Percentiles rank a stretch among this genome's conserved stretches.
phyloP scores from a whole-genome alignment of 2,888 invertebrate species.

The Alsophila aescularia region DNA sequence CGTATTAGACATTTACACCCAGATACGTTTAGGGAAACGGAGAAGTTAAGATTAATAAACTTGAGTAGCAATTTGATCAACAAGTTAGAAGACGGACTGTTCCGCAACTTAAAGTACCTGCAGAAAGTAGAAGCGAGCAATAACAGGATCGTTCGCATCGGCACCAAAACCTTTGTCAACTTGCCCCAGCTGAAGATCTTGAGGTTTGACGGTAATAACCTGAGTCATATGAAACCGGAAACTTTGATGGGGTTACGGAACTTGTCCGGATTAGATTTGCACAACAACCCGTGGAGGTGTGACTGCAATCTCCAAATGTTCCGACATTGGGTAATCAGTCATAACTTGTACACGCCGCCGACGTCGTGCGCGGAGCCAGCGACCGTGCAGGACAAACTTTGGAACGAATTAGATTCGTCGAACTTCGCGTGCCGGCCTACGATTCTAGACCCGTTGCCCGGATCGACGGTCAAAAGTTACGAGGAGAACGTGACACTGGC shows the following conservation, averaged over 20 bases:
- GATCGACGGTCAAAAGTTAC: conserved; percentile 86
- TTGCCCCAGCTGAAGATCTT: conserved; percentile 88
- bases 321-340: conserved; percentile 89
- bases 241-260: conserved; percentile 88
- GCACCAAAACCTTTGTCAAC: conserved; percentile 88
- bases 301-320: conserved; percentile 93
- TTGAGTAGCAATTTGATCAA: conserved; percentile 91
- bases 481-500: conserved; percentile 89
- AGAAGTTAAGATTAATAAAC: conserved; percentile 88
- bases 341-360: conserved; percentile 90
- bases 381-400: conserved; percentile 87
- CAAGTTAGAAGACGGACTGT: conserved; percentile 89
- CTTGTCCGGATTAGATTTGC: conserved; percentile 89
- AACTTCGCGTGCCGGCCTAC: conserved; percentile 94
- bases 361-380: conserved; percentile 90
- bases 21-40: conserved; percentile 89
- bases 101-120: conserved; percentile 89
- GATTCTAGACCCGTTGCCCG: conserved; percentile 87
- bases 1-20: conserved; percentile 87
- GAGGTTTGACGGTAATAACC: conserved; percentile 90
- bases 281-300: conserved; percentile 95
- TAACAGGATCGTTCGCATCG: conserved; percentile 89
- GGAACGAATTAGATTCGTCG: conserved; percentile 89
- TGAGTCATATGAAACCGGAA: conserved; percentile 88
- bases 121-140: conserved; percentile 91